Conservation (phyloP, 1,140 invertebrate species). For the Cheumatopsyche charites region DNA sequence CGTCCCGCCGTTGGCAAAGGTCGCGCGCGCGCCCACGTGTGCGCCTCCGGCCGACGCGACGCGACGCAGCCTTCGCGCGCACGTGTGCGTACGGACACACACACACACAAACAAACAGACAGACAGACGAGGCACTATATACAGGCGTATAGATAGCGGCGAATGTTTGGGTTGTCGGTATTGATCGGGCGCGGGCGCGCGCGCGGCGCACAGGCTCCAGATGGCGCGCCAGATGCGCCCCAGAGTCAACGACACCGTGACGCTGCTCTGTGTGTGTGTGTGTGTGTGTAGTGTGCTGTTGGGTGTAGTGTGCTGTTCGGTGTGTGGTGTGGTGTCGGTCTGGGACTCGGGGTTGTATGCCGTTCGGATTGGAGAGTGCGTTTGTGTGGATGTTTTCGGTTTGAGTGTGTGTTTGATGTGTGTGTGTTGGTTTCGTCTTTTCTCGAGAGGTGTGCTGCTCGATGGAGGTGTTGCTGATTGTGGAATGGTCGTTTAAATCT, state of each 20-base stretch:
- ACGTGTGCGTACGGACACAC: background rate
- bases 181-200: slow-evolving; percentile 39
- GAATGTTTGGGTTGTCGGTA: slow-evolving; percentile 47
- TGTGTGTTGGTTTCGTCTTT: no score
- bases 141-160: slow-evolving; percentile 33
- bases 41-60: background rate
- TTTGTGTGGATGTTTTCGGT: background rate
- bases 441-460: no score
- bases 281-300: no score
- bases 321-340: no score
- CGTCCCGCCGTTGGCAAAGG: background rate
- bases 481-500: no score
- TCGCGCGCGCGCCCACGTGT: background rate
- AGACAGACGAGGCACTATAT: background rate
- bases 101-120: background rate
- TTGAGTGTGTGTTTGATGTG: no score
- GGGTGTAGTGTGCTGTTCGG: no score
- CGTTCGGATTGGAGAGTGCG: no score
- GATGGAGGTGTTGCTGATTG: no score
- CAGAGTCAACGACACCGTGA: slow-evolving; percentile 10
- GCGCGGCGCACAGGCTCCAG: slow-evolving; percentile 30
- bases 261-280: background rate
- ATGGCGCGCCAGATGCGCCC: slow-evolving; percentile 23
- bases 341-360: no score
- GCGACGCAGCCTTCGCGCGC: background rate